Base-by-base conservation (phyloP, 2,113 vertebrate species). In the Aspiorhynchus laticeps region DNA sequence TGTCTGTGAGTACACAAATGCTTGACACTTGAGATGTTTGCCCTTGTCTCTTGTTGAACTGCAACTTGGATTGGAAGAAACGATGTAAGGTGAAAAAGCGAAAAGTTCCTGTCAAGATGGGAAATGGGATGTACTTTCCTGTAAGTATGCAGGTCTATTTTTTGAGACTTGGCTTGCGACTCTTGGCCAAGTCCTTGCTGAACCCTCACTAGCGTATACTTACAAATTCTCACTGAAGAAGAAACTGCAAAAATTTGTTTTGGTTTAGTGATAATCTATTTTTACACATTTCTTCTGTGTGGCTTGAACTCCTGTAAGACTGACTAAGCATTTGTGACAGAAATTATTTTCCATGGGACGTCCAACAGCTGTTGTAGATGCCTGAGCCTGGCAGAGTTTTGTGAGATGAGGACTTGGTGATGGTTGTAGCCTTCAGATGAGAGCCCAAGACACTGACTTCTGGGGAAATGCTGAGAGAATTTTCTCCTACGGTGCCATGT, bases 321-420 rank as follows among this genome's bases (percentile, higher is more conserved):
- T 71, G 83, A 80, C 59, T 78, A 77, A 26, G 48, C 67, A 83
- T 80, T 80, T 31, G 71, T 33, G 77, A 65, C 53, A 33, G 46
- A 87, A 75, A n/a, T n/a, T 4, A 4, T 10, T 36, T 24, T 46
- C 4, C 82, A n/a, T 67, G 41, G 53, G 69, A 63, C 78, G 80
- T 91, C 88, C 76, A 90, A 88, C 88, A 85, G 80, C 80, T 61
- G 80, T 51, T 81, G 41, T 84, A 67, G 83, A 87, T 67, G 78
- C 43, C 19, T 77, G n/a, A 36, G 12, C 19, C 33, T 69, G 43
- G 61, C 26, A 26, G 56, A 36, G n/a, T 53, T 63, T 31, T 56
- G 61, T 85, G 41, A 83, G 86, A 75, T 46, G 85, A 80, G 36
- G 84, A 76, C 41, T 33, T 79, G 85, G 79, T 19, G 53, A 85